Percentiles rank a stretch among this genome's conserved stretches.
phyloP scores from a whole-genome alignment of 2,888 invertebrate genomes.

The Troides aeacus region DNA sequence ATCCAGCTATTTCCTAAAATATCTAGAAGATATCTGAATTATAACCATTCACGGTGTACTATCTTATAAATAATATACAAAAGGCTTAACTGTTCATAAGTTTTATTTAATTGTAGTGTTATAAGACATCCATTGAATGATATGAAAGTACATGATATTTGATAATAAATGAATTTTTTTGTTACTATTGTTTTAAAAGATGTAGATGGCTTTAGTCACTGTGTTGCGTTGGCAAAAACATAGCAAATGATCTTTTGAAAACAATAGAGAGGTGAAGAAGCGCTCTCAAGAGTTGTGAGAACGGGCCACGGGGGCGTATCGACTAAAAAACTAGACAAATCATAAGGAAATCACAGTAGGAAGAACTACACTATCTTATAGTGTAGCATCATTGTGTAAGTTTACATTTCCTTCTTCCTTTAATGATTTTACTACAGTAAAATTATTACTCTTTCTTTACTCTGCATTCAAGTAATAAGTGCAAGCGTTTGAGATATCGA shows the following conservation, averaged over 20 bases:
- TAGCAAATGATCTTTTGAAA: slow-evolving; percentile 16
- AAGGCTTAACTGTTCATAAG: no score
- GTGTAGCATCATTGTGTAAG: background rate
- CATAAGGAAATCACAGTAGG: slow-evolving; percentile 31
- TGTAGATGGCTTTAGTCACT: background rate
- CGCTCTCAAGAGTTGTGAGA: slow-evolving; percentile 41
- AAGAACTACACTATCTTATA: background rate
- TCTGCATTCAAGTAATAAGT: no score
- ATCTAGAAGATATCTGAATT: slow-evolving; percentile 6
- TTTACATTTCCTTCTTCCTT: background rate
- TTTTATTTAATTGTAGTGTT: no score
- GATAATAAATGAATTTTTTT: background rate
- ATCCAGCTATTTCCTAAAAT: slow-evolving; percentile 21
- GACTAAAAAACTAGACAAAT: slow-evolving; percentile 35
- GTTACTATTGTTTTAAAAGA: background rate
- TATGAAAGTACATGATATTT: no score
- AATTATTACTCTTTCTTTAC: no score
- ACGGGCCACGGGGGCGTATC: slow-evolving; percentile 39
- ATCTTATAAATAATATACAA: background rate
- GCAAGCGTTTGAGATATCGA: no score
- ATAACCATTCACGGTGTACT: background rate
- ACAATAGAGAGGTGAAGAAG: slow-evolving; percentile 27
- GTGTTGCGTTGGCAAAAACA: slow-evolving; percentile 3
- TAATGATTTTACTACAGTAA: background rate
- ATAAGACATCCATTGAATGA: no score